These are phyloP conservation scores for Eumaeus atala DNA, from an alignment of 1,140 invertebrate genomes.

Conservation along the genomic window DNA sequence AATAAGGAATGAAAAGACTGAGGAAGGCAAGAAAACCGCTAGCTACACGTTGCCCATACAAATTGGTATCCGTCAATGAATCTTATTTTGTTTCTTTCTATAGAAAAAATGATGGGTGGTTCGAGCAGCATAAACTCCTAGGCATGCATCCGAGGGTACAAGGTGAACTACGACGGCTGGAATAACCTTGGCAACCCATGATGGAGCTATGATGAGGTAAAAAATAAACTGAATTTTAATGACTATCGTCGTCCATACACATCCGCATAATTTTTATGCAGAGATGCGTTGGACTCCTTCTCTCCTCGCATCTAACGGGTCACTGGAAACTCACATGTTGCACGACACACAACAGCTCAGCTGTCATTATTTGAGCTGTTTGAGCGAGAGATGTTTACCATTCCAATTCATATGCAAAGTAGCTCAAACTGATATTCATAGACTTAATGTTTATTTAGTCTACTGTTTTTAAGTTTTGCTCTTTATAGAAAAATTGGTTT, in stretches of 20 bases:
- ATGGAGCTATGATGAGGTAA: constrained; percentile 51
- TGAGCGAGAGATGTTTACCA: no score
- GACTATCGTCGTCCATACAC: no score
- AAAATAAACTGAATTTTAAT: not conserved
- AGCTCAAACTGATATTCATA: no score
- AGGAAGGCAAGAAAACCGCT: not conserved
- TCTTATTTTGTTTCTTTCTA: constrained; percentile 29
- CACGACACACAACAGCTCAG: no score
- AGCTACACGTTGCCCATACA: not conserved
- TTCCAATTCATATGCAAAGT: no score
- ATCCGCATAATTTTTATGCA: no score
- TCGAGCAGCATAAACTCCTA: constrained; percentile 86
- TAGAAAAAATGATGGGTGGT: constrained; percentile 79
- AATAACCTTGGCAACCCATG: constrained; percentile 73
- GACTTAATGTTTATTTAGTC: no score
- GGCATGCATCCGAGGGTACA: constrained; percentile 86
- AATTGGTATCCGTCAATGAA: not conserved
- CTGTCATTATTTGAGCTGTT: no score
- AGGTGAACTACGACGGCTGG: constrained; percentile 84
- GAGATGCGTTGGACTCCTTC: no score
- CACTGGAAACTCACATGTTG: no score
- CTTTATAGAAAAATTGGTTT: no score
- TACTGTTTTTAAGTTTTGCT: not conserved
- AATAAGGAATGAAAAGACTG: not conserved
- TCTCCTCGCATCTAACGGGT: no score